These are phyloP conservation scores for Macroteleia sp. DNA, from an alignment of 2,888 invertebrate genomes.

Conservation along the genomic window DNA sequence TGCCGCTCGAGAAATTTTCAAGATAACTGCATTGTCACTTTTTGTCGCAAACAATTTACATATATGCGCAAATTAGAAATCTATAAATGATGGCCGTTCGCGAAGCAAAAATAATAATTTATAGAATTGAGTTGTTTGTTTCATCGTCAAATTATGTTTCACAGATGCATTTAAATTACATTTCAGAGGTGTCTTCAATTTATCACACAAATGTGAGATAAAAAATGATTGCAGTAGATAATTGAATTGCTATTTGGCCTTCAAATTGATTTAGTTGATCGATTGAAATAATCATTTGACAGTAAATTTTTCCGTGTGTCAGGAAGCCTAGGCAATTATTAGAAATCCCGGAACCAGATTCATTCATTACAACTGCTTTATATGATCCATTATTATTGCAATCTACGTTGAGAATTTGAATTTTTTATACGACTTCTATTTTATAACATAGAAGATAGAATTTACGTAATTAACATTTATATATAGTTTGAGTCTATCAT, in stretches of 20 bases:
- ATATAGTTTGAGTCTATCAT: no score
- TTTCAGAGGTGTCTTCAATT: no score
- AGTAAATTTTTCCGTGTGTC: slow-evolving; percentile 29
- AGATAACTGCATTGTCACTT: no score
- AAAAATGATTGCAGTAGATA: slow-evolving; percentile 16
- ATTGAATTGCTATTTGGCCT: slow-evolving; percentile 17
- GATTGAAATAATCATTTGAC: slow-evolving; percentile 27
- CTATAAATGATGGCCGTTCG: no score
- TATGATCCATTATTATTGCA: slow-evolving; percentile 8
- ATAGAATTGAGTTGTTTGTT: no score
- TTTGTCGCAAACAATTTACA: no score
- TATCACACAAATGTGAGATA: slow-evolving; percentile 17
- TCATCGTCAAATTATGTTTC: no score
- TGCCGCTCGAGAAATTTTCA: no score
- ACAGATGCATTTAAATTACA: no score
- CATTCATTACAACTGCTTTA: background rate
- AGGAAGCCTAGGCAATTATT: slow-evolving; percentile 11
- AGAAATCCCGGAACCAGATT: slow-evolving; percentile 35
- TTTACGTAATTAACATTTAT: no score
- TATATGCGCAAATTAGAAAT: no score
- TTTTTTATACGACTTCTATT: slow-evolving; percentile 2
- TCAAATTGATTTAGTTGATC: slow-evolving; percentile 32
- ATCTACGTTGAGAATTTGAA: slow-evolving; percentile 5
- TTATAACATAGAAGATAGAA: background rate
- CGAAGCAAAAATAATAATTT: no score